Percentiles rank a stretch among this genome's conserved stretches.
Evolutionary conservation across 2,888 invertebrate genomes (phyloP).

Genomic region (Limulus polyphemus): DNA sequence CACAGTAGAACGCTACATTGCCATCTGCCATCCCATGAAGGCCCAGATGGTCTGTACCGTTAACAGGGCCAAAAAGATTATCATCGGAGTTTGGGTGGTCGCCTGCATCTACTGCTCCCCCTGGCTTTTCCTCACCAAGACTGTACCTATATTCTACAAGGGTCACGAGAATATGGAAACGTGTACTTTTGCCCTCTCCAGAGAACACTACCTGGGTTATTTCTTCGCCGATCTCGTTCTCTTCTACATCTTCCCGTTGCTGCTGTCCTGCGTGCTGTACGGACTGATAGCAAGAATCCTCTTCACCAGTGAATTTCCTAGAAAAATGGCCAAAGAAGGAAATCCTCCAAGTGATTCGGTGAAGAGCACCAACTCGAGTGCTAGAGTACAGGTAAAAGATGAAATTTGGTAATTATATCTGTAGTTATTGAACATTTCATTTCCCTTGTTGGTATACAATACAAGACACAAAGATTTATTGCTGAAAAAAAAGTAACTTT

Average conservation of each 20-base stretch:
- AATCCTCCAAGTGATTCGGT: conserved; percentile 16
- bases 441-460: too few species aligned
- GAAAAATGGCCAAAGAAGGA: conserved; percentile 1
- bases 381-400: conserved; percentile 32
- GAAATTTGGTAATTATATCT: too few species aligned
- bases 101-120: conserved; percentile 47
- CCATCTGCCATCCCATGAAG: conserved; percentile 49
- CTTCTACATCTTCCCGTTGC: conserved; percentile 48
- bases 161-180: conserved; percentile 33
- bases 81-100: conserved; percentile 45
- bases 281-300: conserved; percentile 46
- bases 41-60: conserved; percentile 49
- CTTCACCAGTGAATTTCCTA: conserved; percentile 24
- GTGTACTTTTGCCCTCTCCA: conserved; percentile 41
- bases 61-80: conserved; percentile 46
- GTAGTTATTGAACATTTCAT: too few species aligned
- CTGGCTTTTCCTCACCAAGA: conserved; percentile 48
- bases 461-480: too few species aligned
- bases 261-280: conserved; percentile 47
- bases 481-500: too few species aligned
- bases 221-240: conserved; percentile 47
- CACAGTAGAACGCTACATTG: conserved; percentile 51
- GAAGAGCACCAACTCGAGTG: conserved; percentile 25
- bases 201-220: conserved; percentile 42
- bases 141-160: conserved; percentile 17